Conservation (phyloP, 2,113 vertebrate species). For the Erpornis zantholeuca region DNA sequence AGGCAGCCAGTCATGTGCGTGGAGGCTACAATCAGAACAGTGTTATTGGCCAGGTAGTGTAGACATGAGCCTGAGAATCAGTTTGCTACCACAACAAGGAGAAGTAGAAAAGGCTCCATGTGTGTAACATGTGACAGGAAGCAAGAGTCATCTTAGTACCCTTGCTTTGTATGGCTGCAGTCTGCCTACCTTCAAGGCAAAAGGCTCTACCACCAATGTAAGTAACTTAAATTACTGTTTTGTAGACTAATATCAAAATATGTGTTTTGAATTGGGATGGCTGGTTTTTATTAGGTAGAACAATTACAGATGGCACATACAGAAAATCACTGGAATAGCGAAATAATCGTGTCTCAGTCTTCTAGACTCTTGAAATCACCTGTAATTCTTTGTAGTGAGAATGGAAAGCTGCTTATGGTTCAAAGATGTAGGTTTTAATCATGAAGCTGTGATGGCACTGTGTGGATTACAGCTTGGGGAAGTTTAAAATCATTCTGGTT, state of each 20-base stretch:
- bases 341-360: background rate
- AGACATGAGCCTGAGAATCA: background rate
- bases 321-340: background rate
- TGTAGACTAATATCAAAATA: background rate
- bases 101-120: background rate
- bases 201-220: background rate
- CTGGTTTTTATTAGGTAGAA: background rate
- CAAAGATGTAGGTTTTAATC: background rate
- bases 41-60: background rate
- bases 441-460: background rate
- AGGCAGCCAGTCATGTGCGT: rapidly evolving
- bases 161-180: background rate
- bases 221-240: background rate
- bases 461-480: background rate
- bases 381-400: background rate
- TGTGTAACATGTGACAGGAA: background rate
- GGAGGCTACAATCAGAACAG: background rate
- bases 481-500: background rate
- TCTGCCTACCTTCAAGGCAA: background rate
- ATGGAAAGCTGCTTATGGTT: background rate
- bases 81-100: background rate
- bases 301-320: background rate
- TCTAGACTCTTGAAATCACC: background rate
- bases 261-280: background rate
- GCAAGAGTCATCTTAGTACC: background rate